Evolutionary conservation across 1,140 invertebrate species (phyloP).

Genomic region (Drosophila sp.): DNA sequence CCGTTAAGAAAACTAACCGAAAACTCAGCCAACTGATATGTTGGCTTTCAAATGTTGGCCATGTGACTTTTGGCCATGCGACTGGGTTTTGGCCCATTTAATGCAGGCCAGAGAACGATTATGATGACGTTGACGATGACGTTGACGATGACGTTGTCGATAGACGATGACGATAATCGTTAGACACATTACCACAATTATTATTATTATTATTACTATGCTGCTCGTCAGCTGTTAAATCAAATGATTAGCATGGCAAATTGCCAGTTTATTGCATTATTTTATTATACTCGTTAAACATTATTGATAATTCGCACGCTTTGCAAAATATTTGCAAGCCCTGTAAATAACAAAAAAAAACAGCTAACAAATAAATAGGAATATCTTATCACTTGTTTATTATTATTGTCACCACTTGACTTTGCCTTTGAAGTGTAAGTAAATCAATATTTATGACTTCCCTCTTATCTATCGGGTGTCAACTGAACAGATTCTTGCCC

Average conservation of each 20-base stretch:
- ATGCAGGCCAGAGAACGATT: background rate
- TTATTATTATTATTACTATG: slow-evolving; percentile 2
- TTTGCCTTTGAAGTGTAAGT: slow-evolving; percentile 2
- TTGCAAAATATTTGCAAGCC: slow-evolving; percentile 32
- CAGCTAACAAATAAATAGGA: background rate
- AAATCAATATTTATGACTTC: slow-evolving; percentile 16
- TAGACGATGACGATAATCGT: slow-evolving; percentile 1
- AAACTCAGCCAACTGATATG: slow-evolving; percentile 14
- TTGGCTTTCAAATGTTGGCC: slow-evolving; percentile 44
- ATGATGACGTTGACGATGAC: background rate
- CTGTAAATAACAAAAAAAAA: slow-evolving; percentile 4
- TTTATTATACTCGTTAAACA: slow-evolving; percentile 8
- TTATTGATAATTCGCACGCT: slow-evolving; percentile 17
- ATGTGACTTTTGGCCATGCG: slow-evolving; percentile 25
- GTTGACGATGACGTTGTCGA: background rate
- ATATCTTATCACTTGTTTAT: slow-evolving; percentile 16
- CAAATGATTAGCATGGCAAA: slow-evolving; percentile 27
- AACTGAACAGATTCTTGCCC: background rate
- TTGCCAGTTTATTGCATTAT: slow-evolving; percentile 3
- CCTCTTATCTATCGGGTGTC: slow-evolving; percentile 5
- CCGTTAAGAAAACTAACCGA: slow-evolving; percentile 18
- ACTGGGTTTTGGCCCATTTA: slow-evolving; percentile 35
- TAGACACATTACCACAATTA: slow-evolving; percentile 8
- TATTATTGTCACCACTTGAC: slow-evolving; percentile 4
- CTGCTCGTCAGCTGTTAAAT: slow-evolving; percentile 1